Evolutionary conservation across 2,113 vertebrate genomes (phyloP).

Genomic region (Pyrgilauda ruficollis): DNA sequence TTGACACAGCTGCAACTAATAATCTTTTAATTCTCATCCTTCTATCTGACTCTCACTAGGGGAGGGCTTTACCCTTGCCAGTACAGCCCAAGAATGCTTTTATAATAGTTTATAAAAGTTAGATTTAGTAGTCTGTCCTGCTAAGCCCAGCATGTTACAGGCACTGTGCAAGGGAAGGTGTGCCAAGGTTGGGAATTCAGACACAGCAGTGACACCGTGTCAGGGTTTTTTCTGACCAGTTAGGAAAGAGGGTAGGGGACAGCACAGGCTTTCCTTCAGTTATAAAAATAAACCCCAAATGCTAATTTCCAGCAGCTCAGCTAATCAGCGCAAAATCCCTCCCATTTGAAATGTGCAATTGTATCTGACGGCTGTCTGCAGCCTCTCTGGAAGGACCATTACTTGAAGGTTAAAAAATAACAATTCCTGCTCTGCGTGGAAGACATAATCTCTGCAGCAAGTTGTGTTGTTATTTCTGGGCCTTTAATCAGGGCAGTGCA

Average conservation of each 20-base stretch:
- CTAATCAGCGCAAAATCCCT: background rate
- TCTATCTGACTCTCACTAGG: background rate
- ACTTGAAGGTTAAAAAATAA: conserved; percentile 12
- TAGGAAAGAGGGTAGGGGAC: background rate
- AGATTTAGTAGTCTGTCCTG: background rate
- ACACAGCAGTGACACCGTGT: background rate
- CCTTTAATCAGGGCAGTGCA: conserved; percentile 44
- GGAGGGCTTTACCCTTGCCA: background rate
- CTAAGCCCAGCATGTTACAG: background rate
- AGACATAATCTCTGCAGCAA: background rate
- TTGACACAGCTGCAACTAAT: background rate
- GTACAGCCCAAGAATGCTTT: background rate
- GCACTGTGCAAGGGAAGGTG: background rate
- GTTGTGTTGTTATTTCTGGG: conserved; percentile 9
- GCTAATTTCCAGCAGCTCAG: background rate
- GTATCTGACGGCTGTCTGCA: background rate
- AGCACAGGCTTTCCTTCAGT: background rate
- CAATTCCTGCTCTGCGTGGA: background rate
- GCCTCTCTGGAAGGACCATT: background rate
- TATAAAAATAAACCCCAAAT: conserved; percentile 6
- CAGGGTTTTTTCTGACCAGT: background rate
- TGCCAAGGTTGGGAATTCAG: background rate
- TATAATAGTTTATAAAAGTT: background rate
- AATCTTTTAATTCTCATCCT: background rate
- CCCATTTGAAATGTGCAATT: background rate